phyloP scores from a whole-genome alignment of 2,797 vertebrate species.

The Anisognathus igniventris region DNA sequence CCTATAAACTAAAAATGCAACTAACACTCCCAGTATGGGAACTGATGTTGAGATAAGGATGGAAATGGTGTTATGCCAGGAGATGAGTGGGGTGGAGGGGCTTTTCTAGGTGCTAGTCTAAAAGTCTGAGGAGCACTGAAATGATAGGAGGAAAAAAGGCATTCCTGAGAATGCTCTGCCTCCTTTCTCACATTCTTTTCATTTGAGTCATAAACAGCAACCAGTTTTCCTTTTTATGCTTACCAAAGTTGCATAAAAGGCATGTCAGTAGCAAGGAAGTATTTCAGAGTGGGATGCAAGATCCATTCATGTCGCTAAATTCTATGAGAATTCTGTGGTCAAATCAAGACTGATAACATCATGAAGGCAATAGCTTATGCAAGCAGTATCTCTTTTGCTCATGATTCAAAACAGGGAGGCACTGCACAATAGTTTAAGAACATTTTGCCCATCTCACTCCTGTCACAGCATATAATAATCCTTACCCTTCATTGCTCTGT shows the following conservation, averaged over 20 bases:
- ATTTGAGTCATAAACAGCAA: neutral
- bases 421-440: neutral
- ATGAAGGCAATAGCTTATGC: neutral
- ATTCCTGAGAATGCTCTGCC: neutral
- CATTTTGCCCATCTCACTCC: neutral
- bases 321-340: neutral
- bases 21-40: neutral
- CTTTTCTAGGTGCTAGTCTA: neutral
- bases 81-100: neutral
- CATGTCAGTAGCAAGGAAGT: neutral
- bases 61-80: neutral
- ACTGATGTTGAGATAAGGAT: neutral
- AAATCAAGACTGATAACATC: neutral
- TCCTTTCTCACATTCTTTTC: neutral
- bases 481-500: neutral
- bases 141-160: neutral
- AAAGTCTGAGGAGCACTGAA: neutral
- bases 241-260: neutral
- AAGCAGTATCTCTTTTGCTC: neutral
- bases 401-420: neutral
- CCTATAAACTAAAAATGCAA: neutral
- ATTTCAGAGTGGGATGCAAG: neutral
- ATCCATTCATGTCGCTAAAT: neutral
- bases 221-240: neutral
- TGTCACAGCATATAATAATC: neutral